Evolutionary conservation across 2,888 invertebrate species (phyloP).

Genomic region (Drosophila nr. perissopoda): DNA sequence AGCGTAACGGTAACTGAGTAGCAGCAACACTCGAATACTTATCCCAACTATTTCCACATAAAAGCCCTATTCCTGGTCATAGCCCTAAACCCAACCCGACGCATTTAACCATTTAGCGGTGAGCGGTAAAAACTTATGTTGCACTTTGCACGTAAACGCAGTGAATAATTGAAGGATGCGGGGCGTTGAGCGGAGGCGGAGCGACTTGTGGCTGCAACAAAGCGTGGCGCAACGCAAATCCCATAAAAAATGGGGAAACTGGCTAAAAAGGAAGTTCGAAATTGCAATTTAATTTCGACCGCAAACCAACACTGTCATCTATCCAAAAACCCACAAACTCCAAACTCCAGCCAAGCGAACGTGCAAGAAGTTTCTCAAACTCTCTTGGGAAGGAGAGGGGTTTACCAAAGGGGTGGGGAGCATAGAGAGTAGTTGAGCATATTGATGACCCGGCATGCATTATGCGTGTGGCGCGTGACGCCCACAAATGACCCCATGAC

Average conservation of each 20-base stretch:
- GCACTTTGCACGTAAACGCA: constrained; percentile 70
- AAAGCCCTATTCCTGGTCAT: background rate
- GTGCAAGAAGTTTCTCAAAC: constrained; percentile 41
- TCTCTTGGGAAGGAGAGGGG: background rate
- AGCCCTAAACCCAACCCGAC: background rate
- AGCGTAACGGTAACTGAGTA: constrained; percentile 74
- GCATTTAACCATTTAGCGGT: constrained; percentile 66
- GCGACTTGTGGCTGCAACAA: constrained; percentile 38
- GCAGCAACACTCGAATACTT: constrained; percentile 36
- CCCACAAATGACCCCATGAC: constrained; percentile 56
- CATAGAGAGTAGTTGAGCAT: background rate
- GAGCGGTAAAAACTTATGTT: constrained; percentile 29
- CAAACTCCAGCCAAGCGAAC: constrained; percentile 53
- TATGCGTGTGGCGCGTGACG: constrained; percentile 59
- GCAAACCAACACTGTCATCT: constrained; percentile 64
- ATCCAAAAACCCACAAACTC: constrained; percentile 18
- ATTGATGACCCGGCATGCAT: constrained; percentile 61
- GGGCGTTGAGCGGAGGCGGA: background rate
- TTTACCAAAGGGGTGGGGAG: background rate
- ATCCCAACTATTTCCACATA: constrained; percentile 15
- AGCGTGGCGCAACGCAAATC: constrained; percentile 64
- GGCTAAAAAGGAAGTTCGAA: constrained; percentile 67
- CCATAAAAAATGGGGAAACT: constrained; percentile 68
- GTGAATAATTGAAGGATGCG: constrained; percentile 14
- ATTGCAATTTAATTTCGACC: constrained; percentile 80